Evolutionary conservation across 2,113 vertebrate genomes (phyloP).

Genomic region (Columbina picui): DNA sequence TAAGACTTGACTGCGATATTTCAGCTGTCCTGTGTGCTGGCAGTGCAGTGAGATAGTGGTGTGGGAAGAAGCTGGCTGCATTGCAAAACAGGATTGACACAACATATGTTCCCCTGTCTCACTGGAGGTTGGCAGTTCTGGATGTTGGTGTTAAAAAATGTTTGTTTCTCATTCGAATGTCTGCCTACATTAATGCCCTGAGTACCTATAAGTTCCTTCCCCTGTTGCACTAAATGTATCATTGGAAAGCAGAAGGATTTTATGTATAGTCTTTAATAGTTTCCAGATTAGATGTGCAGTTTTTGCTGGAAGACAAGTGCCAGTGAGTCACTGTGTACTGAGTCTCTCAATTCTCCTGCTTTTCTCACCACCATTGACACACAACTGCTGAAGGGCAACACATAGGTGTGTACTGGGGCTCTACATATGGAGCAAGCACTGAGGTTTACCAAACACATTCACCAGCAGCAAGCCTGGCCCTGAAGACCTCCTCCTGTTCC

Average conservation of each 20-base stretch:
- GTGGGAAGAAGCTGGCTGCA: not conserved
- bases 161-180: not conserved
- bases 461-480: not conserved
- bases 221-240: not conserved
- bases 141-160: not conserved
- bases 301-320: fast-evolving
- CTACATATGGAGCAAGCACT: not conserved
- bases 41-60: not conserved
- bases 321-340: not conserved
- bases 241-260: not conserved
- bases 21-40: not conserved
- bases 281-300: not conserved
- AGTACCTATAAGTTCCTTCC: not conserved
- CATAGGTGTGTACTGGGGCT: not conserved
- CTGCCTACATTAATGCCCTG: not conserved
- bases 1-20: not conserved
- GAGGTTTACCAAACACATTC: not conserved
- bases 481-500: not conserved
- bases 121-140: not conserved
- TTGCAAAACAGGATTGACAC: not conserved
- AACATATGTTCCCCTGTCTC: fast-evolving
- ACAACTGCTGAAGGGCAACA: not conserved
- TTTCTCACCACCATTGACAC: not conserved
- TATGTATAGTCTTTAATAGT: not conserved
- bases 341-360: not conserved